phyloP scores from a whole-genome alignment of 2,113 vertebrate species.

The human (Homo sapiens) region GRCh38 chr17:43700001-43700500 shows the following conservation, averaged over 20 bases:
- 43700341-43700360: background rate
- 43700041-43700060: background rate
- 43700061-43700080: background rate
- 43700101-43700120: background rate
- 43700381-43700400: too few relatives aligned
- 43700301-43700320: background rate
- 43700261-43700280: background rate
- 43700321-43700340: too few relatives aligned
- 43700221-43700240: background rate
- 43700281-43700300: background rate
- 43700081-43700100: background rate
- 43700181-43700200: background rate
- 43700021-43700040: background rate
- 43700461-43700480: too few relatives aligned
- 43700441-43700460: too few relatives aligned
- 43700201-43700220: rapidly evolving
- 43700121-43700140: background rate
- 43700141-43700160: background rate
- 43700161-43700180: background rate
- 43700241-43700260: background rate
- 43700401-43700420: too few relatives aligned
- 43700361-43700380: background rate
- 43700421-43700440: too few relatives aligned
- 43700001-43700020: background rate
- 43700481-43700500: too few relatives aligned